Percentiles rank a stretch among this genome's conserved stretches.
phyloP scores from a whole-genome alignment of 1,140 invertebrate species.

The Drosophila melanica region DNA sequence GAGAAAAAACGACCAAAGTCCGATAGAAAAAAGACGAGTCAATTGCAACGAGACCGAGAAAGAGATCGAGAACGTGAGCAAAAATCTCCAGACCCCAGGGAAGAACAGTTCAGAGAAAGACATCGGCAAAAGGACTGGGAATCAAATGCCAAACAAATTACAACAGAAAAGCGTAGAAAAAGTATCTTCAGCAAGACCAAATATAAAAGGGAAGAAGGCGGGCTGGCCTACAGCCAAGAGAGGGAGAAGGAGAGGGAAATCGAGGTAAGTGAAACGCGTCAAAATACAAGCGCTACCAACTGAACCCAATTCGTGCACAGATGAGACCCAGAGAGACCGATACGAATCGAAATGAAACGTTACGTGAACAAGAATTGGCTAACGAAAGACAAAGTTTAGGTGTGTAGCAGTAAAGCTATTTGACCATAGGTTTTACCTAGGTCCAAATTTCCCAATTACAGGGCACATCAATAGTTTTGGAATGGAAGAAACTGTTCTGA shows the following conservation, averaged over 20 bases:
- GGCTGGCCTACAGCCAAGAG: not conserved
- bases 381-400: slow-evolving; percentile 1
- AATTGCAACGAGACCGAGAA: not conserved
- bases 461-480: not conserved
- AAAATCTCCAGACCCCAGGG: not conserved
- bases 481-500: not conserved
- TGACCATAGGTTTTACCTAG: not conserved
- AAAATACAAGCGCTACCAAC: not conserved
- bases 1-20: slow-evolving; percentile 13
- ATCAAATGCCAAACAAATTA: not conserved
- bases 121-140: not conserved
- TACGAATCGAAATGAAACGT: not conserved
- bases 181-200: not conserved
- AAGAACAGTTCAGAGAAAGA: not conserved
- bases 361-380: not conserved
- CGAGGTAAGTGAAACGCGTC: not conserved
- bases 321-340: not conserved
- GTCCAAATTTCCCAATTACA: slow-evolving; percentile 1
- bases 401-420: not conserved
- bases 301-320: not conserved
- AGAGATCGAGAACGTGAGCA: not conserved
- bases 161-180: slow-evolving; percentile 9
- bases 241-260: not conserved
- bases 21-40: not conserved
- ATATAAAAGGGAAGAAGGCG: slow-evolving; percentile 22